A percentile compares a stretch with the other conserved stretches of the same genome.
These are phyloP conservation scores for Percopsis transmontana DNA, from an alignment of 2,113 vertebrate species.

Conservation along the genomic window DNA sequence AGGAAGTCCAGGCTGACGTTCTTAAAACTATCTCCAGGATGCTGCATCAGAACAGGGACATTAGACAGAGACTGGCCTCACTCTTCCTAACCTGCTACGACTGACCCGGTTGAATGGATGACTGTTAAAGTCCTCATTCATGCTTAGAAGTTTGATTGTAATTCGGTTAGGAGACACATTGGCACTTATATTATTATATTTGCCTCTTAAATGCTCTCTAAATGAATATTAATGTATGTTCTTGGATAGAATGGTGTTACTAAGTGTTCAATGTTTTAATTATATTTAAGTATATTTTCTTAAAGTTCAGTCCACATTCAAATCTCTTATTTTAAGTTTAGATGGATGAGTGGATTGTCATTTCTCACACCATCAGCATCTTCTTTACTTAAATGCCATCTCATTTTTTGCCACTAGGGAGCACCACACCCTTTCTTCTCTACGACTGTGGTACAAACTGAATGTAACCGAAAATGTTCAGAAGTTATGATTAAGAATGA, in stretches of 20 bases:
- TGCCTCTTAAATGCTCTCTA: no score
- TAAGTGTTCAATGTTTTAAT: no score
- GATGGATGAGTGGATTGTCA: neutral
- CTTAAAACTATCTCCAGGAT: constrained; percentile 85
- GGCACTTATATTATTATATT: no score
- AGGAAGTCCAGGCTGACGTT: constrained; percentile 75
- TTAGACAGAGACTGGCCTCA: constrained; percentile 76
- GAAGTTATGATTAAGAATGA: neutral
- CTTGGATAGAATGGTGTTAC: no score
- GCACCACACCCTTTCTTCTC: constrained; percentile 7
- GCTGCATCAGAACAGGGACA: constrained; percentile 85
- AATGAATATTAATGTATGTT: no score
- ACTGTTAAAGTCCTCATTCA: neutral
- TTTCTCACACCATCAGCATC: neutral
- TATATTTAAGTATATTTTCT: no score
- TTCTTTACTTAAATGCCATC: neutral
- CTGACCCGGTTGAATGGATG: neutral
- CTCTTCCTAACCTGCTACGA: constrained; percentile 54
- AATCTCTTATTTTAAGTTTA: neutral
- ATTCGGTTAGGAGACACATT: no score
- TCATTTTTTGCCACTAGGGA: constrained; percentile 45
- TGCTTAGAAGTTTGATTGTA: neutral
- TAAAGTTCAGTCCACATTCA: no score
- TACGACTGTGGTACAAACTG: neutral
- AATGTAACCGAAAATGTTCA: neutral